Evolutionary conservation across 1,140 invertebrate species (phyloP).

Genomic region (Lasioglossum albipes): DNA sequence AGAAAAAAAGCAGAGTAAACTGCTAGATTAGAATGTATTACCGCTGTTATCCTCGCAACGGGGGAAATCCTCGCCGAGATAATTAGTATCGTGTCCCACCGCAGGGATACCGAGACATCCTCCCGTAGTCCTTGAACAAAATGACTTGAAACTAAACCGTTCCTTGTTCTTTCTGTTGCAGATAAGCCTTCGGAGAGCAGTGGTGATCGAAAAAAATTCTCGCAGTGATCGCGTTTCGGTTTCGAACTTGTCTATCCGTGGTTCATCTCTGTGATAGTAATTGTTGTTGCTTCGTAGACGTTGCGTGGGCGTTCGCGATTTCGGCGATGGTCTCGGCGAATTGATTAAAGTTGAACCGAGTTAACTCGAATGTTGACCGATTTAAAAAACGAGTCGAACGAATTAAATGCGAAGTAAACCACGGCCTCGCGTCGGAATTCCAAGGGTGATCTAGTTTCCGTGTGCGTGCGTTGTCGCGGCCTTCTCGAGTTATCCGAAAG

Average conservation of each 20-base stretch:
- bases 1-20: background rate
- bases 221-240: background rate
- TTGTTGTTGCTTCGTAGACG: too few species aligned
- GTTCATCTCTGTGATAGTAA: background rate
- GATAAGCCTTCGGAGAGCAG: background rate
- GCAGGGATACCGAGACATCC: too few species aligned
- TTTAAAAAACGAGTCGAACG: too few species aligned
- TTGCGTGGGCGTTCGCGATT: background rate
- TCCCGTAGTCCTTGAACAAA: too few species aligned
- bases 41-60: background rate
- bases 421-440: background rate
- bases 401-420: conserved; percentile 12
- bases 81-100: background rate
- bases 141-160: background rate
- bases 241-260: background rate
- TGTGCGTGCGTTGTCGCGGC: background rate
- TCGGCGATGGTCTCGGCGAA: background rate
- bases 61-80: conserved; percentile 16
- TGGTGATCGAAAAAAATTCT: too few species aligned
- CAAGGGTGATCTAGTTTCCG: background rate
- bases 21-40: background rate
- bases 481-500: background rate
- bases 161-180: conserved; percentile 37
- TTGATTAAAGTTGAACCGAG: too few species aligned
- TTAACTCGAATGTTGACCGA: too few species aligned